These are phyloP conservation scores for Synanceia verrucosa DNA, from an alignment of 2,797 vertebrate species.

Conservation along the genomic window DNA sequence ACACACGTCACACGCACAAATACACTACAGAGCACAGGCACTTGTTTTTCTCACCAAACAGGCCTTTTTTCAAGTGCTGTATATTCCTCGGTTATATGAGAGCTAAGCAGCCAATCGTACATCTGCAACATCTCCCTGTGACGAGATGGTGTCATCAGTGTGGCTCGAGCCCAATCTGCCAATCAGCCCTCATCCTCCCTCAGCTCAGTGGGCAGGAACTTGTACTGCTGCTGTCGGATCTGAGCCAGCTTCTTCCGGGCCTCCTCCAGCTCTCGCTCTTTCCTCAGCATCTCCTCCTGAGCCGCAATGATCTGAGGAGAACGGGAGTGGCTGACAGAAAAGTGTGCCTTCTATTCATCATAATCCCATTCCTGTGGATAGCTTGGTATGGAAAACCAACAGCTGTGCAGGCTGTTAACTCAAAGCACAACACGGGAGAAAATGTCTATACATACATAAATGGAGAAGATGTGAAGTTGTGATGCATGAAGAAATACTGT, in stretches of 20 bases:
- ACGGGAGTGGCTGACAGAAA: slow-evolving; percentile 32
- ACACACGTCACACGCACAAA: slow-evolving; percentile 40
- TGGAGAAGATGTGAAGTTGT: too few species aligned
- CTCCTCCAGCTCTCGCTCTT: slow-evolving; percentile 97
- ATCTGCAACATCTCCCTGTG: slow-evolving; percentile 34
- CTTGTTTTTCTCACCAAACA: slow-evolving; percentile 73
- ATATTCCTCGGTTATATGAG: slow-evolving; percentile 60
- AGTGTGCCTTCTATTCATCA: background rate
- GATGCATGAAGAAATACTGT: too few species aligned
- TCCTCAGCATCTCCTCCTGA: slow-evolving; percentile 98
- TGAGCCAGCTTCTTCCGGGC: slow-evolving; percentile 98
- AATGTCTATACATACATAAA: too few species aligned
- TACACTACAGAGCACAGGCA: slow-evolving; percentile 73
- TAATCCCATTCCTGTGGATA: slow-evolving; percentile 19
- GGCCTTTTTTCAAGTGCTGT: slow-evolving; percentile 79
- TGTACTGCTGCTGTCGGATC: slow-evolving; percentile 99
- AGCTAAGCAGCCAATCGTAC: slow-evolving; percentile 56
- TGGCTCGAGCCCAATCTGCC: background rate
- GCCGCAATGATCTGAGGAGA: slow-evolving; percentile 93
- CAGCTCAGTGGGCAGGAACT: slow-evolving; percentile 95
- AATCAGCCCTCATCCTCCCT: slow-evolving; percentile 94
- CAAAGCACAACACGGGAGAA: background rate
- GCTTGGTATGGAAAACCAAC: background rate
- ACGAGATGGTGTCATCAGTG: slow-evolving; percentile 38
- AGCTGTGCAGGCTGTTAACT: background rate